Evolutionary conservation across 1,140 invertebrate genomes (phyloP).

Genomic region (Archegozetes longisetosus): DNA sequence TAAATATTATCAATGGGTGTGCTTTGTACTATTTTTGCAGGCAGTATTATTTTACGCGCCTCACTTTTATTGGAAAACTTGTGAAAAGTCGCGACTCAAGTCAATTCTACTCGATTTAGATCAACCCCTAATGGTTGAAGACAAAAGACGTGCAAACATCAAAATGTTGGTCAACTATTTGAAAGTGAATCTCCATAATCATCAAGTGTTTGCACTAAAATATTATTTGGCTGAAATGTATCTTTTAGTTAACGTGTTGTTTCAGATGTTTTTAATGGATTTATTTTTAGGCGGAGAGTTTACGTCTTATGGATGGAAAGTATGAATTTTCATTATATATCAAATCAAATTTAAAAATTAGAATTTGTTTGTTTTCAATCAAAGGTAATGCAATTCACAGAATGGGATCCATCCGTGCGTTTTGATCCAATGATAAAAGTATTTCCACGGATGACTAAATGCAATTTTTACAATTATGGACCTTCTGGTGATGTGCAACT

Average conservation of each 20-base stretch:
- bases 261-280: constrained; percentile 56
- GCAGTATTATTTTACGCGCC: constrained; percentile 23
- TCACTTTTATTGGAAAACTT: constrained; percentile 30
- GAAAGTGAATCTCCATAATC: constrained; percentile 45
- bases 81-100: constrained; percentile 46
- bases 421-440: constrained; percentile 41
- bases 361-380: constrained; percentile 15
- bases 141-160: constrained; percentile 27
- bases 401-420: constrained; percentile 22
- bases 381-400: constrained; percentile 54
- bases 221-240: constrained; percentile 69
- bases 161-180: constrained; percentile 42
- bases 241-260: constrained; percentile 62
- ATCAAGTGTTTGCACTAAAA: constrained; percentile 59
- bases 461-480: constrained; percentile 69
- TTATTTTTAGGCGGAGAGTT: constrained; percentile 21
- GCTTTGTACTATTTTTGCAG: constrained; percentile 25
- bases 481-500: constrained; percentile 50
- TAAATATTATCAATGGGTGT: constrained; percentile 28
- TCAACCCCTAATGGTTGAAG: constrained; percentile 22
- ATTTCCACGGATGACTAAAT: constrained; percentile 77
- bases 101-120: constrained; percentile 34
- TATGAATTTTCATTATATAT: constrained; percentile 55
- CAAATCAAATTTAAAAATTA: constrained; percentile 68
- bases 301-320: constrained; percentile 20